Conservation (phyloP, 2,113 vertebrate species). For the Grus americana region DNA sequence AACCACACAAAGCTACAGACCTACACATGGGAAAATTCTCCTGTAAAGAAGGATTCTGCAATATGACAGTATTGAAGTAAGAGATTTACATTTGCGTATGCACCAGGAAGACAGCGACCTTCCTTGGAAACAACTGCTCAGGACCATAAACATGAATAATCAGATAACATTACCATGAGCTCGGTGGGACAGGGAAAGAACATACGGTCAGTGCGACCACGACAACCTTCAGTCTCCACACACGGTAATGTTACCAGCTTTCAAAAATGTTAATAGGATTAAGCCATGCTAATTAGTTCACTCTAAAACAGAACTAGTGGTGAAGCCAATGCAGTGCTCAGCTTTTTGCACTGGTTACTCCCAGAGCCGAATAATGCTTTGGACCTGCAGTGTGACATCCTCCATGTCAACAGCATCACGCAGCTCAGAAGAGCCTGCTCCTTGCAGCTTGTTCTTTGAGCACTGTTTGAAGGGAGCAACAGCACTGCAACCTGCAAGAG, state of each 20-base stretch:
- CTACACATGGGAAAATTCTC: neutral
- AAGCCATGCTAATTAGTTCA: neutral
- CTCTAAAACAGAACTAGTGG: neutral
- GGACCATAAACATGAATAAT: neutral
- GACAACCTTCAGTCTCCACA: neutral
- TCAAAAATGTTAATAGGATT: neutral
- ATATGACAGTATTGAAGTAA: neutral
- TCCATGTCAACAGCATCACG: rapidly evolving
- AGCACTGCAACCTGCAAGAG: neutral
- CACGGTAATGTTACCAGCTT: neutral
- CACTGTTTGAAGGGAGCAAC: neutral
- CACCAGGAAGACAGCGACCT: neutral
- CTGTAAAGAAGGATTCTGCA: neutral
- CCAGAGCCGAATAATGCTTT: neutral
- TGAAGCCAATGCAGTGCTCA: neutral
- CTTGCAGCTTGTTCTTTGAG: neutral
- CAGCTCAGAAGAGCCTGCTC: neutral
- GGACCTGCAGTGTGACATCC: rapidly evolving
- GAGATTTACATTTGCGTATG: neutral
- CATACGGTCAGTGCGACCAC: neutral
- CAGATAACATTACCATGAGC: neutral
- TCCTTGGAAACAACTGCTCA: neutral
- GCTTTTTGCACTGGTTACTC: neutral
- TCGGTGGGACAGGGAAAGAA: neutral
- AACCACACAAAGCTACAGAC: neutral